phyloP scores from a whole-genome alignment of 2,113 vertebrate genomes.

The Leucoraja erinaceus region DNA sequence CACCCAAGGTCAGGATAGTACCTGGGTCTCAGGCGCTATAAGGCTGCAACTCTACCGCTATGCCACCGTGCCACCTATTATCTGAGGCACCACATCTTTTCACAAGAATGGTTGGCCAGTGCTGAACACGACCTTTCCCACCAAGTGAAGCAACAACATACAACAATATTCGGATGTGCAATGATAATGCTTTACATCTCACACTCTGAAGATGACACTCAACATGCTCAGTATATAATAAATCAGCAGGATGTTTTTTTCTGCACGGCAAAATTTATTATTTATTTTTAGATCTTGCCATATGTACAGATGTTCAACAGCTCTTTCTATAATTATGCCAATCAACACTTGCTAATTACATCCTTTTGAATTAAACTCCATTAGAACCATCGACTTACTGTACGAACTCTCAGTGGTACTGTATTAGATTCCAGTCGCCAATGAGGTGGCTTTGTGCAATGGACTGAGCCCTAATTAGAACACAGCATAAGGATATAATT shows the following conservation, averaged over 20 bases:
- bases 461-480: neutral
- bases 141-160: neutral
- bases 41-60: too few species aligned
- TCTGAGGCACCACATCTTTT: too few species aligned
- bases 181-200: neutral
- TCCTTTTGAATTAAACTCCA: neutral
- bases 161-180: neutral
- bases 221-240: neutral
- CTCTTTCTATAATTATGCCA: slow-evolving; percentile 4
- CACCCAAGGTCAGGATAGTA: too few species aligned
- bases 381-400: slow-evolving; percentile 12
- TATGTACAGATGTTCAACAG: slow-evolving; percentile 20
- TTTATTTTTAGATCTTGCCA: slow-evolving; percentile 16
- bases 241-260: neutral
- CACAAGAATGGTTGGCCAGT: neutral
- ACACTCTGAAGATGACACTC: neutral
- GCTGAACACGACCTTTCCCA: neutral
- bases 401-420: neutral
- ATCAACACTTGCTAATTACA: slow-evolving; percentile 31
- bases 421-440: neutral
- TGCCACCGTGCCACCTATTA: too few species aligned
- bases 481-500: neutral
- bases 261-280: neutral
- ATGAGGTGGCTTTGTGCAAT: neutral
- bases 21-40: too few species aligned